Evolutionary conservation across 2,888 invertebrate species (phyloP), one percentile per base, ranked within the genome.

Genomic region (Eremobia ochroleuca): DNA sequence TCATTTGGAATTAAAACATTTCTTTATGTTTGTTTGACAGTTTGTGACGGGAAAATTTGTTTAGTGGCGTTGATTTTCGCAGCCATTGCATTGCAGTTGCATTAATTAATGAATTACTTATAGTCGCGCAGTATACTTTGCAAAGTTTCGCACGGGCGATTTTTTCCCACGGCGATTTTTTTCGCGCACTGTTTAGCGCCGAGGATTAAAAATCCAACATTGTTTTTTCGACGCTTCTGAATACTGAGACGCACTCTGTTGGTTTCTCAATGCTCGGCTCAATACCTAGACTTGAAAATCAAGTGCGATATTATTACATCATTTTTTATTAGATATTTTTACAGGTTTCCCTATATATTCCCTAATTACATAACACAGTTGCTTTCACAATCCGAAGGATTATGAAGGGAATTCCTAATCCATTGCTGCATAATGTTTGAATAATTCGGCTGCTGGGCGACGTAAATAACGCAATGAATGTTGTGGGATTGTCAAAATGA

Each of bases 1-100:
- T 66, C 34, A 58, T 69, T 79, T 43, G 43, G 21, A 75, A 61
- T 68, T n/a, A 28, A 58, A 75, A 46, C 15, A 43, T 31, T 28
- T 18, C n/a, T 43, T 52, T 34, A n/a, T 9, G 28, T 52, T 59
- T 59, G 6, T 37, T 43, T 31, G 25, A 34, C 64, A 46, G 37
- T 77, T 58, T 65, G 31, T 18, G 34, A 31, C 2, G 15, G 5
- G 1, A 25, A 59, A 46, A 34, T 4, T 62, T n/a, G 21, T 74
- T 37, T 37, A 18, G 8, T n/a, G 18, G 2, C 1, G 34, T 2
- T 34, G 34, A 28, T 59, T 46, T 59, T 25, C 28, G 18, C 40
- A 64, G 65, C 25, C 4, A 25, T 31, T 9, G 31, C 40, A 25
- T 3, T 62, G 31, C 25, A 18, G 70, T 70, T 70, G 40, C 65